phyloP scores from a whole-genome alignment of 2,797 vertebrate genomes.

The Siniperca scherzeri region DNA sequence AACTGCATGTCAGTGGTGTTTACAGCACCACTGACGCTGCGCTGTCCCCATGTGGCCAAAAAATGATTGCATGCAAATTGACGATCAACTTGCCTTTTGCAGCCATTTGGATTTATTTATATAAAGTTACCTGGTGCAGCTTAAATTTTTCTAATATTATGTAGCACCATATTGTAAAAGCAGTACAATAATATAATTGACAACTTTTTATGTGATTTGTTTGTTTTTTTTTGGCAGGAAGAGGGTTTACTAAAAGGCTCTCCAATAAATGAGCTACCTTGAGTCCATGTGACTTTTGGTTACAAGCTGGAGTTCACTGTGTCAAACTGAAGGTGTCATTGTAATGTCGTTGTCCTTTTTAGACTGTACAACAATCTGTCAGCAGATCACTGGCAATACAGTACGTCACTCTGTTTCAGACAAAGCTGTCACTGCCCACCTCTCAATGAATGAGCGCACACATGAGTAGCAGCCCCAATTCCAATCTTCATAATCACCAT shows the following conservation, averaged over 20 bases:
- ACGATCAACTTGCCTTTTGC: background rate
- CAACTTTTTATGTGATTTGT: too few species aligned
- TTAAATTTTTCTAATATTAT: background rate
- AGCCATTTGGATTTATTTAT: background rate
- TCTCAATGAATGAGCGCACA: slow-evolving; percentile 47
- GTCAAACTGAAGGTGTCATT: background rate
- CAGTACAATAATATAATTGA: background rate
- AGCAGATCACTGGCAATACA: slow-evolving; percentile 9
- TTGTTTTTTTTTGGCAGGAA: too few species aligned
- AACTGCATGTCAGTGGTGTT: background rate
- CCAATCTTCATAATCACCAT: slow-evolving; percentile 74
- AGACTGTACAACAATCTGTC: background rate
- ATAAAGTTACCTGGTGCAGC: background rate
- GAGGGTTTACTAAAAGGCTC: background rate
- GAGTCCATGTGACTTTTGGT: slow-evolving; percentile 9
- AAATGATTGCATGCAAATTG: background rate
- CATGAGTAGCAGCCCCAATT: slow-evolving; percentile 45
- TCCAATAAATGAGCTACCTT: background rate
- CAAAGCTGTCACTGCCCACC: slow-evolving; percentile 35
- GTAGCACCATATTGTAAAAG: background rate
- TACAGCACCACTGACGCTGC: too few species aligned
- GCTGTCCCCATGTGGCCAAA: background rate
- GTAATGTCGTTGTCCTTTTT: background rate
- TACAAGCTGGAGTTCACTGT: background rate
- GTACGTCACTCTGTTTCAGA: slow-evolving; percentile 11